These are phyloP conservation scores for Drosophila seguyi DNA, from an alignment of 1,140 invertebrate species.

Conservation along the genomic window DNA sequence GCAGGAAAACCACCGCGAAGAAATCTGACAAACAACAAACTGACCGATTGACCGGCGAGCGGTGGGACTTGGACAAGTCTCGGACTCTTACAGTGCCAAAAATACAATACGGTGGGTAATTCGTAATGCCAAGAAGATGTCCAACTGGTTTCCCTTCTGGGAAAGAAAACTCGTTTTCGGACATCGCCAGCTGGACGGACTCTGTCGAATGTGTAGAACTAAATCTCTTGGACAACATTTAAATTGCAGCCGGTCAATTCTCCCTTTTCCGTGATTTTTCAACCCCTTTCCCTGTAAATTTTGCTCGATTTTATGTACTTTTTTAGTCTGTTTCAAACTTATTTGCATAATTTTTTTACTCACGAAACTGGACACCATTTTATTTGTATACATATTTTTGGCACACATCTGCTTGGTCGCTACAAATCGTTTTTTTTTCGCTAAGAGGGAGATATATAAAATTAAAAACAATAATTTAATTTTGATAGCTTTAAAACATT, in stretches of 20 bases:
- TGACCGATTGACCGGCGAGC: constrained; percentile 24
- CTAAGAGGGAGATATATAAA: no score
- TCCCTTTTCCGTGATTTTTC: constrained; percentile 38
- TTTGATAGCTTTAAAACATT: no score
- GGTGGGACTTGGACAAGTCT: no score
- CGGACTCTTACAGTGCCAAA: neutral
- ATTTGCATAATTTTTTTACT: constrained; percentile 62
- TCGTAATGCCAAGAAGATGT: constrained; percentile 18
- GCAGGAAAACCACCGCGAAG: neutral
- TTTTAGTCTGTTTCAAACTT: constrained; percentile 15
- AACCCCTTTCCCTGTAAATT: constrained; percentile 46
- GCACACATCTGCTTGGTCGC: constrained; percentile 47
- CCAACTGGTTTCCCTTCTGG: constrained; percentile 64
- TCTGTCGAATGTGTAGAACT: constrained; percentile 5
- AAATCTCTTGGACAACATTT: constrained; percentile 13
- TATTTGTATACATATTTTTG: neutral
- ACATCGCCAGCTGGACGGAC: constrained; percentile 27
- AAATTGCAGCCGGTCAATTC: constrained; percentile 50
- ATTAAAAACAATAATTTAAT: no score
- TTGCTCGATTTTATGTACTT: constrained; percentile 50
- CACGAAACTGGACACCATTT: constrained; percentile 44
- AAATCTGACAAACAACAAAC: neutral
- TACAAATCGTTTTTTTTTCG: no score
- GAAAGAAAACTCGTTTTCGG: constrained; percentile 64
- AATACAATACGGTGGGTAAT: constrained; percentile 5